Evolutionary conservation across 2,113 vertebrate species (phyloP), one percentile per base, ranked within the genome.

Genomic region (Todiramphus saurophagus): DNA sequence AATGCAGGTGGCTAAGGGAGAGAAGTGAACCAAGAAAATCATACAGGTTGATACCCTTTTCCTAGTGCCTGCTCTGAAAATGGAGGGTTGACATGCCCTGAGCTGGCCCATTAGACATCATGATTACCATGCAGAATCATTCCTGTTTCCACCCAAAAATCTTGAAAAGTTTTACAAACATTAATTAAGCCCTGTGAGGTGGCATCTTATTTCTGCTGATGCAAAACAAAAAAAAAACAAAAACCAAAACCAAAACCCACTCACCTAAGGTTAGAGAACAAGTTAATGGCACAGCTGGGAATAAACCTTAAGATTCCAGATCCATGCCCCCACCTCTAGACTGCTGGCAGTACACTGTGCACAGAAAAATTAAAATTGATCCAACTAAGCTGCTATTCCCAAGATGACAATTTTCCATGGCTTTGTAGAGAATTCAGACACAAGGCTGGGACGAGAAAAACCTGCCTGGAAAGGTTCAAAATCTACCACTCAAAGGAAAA

Each of bases 311-410:
- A 50, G 37, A 90, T 79, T 77, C 28, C 31, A 66, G 31, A 74
- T 67, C 35, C 56, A 51, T 90, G 19, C 17, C 50, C 33, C 27
- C 18, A 68, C 12, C 24, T 59, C 19, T 77, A 86, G 74, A 13
- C 63, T 85, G 17, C 16, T 83, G 43, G 33, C 28, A 70, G 31
- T 2, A 1, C 0, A 6, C 13, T 58, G 39, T 0, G 0, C 20
- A 55, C 31, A 74, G 33, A 89, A 89, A 91, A 78, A 87, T 28
- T 13, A 85, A 66, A 80, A 70, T 11, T 43, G 31, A 83, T 63
- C 35, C 60, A 78, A 20, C 20, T 78, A 60, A 83, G 59, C 46
- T 67, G 12, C 6, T 63, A 2, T 55, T 14, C 83, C 67, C 33
- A 55, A 46, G 12, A 13, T 72, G 62, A 81, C 46, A 67, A 27